Percentiles rank a stretch among this genome's conserved stretches.
Evolutionary conservation across 2,888 invertebrate genomes (phyloP).

Genomic region (Idaea biselata): DNA sequence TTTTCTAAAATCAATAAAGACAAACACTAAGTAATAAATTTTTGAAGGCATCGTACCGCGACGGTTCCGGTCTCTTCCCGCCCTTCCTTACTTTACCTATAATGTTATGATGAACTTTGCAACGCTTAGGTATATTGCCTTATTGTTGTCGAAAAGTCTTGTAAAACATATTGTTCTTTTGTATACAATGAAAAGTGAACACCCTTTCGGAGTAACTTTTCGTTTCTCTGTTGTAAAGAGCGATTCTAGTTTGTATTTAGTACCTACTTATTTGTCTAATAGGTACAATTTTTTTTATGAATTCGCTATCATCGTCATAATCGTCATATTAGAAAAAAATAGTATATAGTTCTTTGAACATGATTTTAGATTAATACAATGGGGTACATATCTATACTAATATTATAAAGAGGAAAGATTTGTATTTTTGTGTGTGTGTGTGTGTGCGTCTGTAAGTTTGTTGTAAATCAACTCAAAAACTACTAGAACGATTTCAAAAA

Average conservation of each 20-base stretch:
- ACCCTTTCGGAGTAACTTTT: neutral
- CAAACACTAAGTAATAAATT: conserved; percentile 34
- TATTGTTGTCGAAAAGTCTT: neutral
- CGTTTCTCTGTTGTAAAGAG: neutral
- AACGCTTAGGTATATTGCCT: neutral
- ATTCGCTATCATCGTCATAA: too few relatives aligned
- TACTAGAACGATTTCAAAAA: too few relatives aligned
- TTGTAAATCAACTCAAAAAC: too few relatives aligned
- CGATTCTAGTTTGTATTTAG: neutral
- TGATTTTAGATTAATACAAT: too few relatives aligned
- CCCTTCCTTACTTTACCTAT: conserved; percentile 38
- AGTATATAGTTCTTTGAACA: too few relatives aligned
- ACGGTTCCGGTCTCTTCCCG: conserved; percentile 49
- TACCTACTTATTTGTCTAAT: neutral
- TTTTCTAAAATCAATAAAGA: conserved; percentile 26
- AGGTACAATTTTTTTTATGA: neutral
- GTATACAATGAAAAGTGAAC: neutral
- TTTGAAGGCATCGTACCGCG: conserved; percentile 42
- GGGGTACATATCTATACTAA: too few relatives aligned
- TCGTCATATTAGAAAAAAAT: too few relatives aligned
- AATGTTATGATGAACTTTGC: conserved; percentile 42
- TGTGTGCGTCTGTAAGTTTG: too few relatives aligned
- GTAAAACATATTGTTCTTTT: neutral
- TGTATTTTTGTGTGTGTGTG: too few relatives aligned
- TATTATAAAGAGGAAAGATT: too few relatives aligned